Percentiles rank a stretch among this genome's conserved stretches.
These are phyloP conservation scores for Uropetala carovei DNA, from an alignment of 2,888 invertebrate species.

Conservation along the genomic window DNA sequence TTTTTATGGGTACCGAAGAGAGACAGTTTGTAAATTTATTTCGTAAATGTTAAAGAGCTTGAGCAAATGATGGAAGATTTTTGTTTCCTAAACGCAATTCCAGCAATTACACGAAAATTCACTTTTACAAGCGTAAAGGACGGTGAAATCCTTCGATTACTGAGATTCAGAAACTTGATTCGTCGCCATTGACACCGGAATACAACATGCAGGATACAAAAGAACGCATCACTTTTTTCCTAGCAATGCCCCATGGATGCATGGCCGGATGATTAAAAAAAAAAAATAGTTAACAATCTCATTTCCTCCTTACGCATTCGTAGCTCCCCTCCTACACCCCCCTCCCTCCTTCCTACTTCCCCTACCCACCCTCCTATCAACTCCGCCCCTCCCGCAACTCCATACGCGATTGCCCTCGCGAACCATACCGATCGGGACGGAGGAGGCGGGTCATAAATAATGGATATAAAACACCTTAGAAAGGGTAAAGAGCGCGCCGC, in stretches of 20 bases:
- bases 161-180: no score
- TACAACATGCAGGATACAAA: neutral
- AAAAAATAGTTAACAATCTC: neutral
- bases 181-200: no score
- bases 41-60: no score
- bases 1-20: no score
- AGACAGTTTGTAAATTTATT: no score
- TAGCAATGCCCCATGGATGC: neutral
- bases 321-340: neutral
- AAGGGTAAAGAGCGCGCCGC: neutral
- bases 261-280: neutral
- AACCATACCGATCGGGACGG: neutral
- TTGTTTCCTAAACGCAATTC: no score
- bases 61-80: no score
- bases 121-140: no score
- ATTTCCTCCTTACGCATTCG: neutral
- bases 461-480: neutral
- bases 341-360: no score
- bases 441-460: constrained; percentile 2
- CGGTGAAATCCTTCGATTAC: no score
- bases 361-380: no score
- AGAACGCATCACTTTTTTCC: neutral
- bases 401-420: neutral
- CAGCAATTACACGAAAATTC: no score
- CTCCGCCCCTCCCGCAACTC: neutral